Conservation (phyloP, 2,888 invertebrate genomes). For the Xiphydria camelus region DNA sequence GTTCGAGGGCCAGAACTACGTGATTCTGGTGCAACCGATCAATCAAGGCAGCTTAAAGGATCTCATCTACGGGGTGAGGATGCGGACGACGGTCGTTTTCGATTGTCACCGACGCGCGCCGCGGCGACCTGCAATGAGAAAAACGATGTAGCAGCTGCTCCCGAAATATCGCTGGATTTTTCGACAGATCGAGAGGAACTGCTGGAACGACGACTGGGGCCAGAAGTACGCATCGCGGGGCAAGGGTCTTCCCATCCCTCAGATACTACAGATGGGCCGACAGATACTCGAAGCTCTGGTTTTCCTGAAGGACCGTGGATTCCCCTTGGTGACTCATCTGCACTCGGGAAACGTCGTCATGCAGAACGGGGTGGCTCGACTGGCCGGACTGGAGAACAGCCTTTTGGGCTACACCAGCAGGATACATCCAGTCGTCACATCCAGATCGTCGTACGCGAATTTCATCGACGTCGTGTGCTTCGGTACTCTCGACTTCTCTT, state of each 20-base stretch:
- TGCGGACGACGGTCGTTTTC: no score
- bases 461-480: slow-evolving; percentile 72
- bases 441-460: slow-evolving; percentile 58
- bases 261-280: slow-evolving; percentile 84
- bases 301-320: slow-evolving; percentile 84
- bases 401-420: slow-evolving; percentile 75
- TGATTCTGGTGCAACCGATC: slow-evolving; percentile 79
- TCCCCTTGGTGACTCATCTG: slow-evolving; percentile 83
- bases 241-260: slow-evolving; percentile 73
- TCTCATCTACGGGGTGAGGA: slow-evolving; percentile 79
- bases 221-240: slow-evolving; percentile 74
- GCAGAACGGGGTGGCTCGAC: slow-evolving; percentile 88
- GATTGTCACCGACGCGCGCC: no score
- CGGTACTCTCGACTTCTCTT: no score
- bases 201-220: slow-evolving; percentile 79
- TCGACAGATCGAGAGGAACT: slow-evolving; percentile 59
- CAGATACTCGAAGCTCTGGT: slow-evolving; percentile 86
- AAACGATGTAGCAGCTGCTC: no score
- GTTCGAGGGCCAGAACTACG: slow-evolving; percentile 60
- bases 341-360: slow-evolving; percentile 90
- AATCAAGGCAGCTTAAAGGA: slow-evolving; percentile 89
- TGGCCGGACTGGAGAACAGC: slow-evolving; percentile 86
- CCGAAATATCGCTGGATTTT: no score
- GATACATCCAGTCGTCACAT: slow-evolving; percentile 61
- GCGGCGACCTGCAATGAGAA: no score